Evolutionary conservation across 1,140 invertebrate genomes (phyloP), one percentile per base, ranked within the genome.

Genomic region (Heliconius himera): DNA sequence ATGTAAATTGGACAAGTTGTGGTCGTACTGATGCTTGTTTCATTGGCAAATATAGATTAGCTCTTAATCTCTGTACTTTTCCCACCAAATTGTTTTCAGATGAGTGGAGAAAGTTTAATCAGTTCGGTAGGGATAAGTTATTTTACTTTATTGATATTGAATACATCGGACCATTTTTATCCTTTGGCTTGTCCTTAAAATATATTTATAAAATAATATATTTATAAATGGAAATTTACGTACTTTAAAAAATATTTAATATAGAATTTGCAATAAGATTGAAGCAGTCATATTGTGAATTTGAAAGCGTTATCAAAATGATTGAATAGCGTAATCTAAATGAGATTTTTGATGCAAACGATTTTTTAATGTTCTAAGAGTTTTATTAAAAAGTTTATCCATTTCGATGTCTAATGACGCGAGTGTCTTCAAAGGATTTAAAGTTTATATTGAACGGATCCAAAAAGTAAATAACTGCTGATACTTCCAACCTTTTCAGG

Each of bases 1-100:
- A 94, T 93, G 89, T 93, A 93, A 91, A 93, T 94, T 93, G 88
- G 90, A 92, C 90, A 91, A 92, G 89, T 94, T 90, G 86, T 80
- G 87, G 89, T 74, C 73, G 75, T 76, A 81, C 88, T 88, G 87
- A 91, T 91, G 90, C 85, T 89, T 90, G 87, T 89, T 92, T 91
- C 89, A 93, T 91, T 90, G 84, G 85, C 84, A 85, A 88, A 89
- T 88, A 91, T 87, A 89, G 87, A 91, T 92, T 91, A 91, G 86
- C 87, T 88, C 87, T 82, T 93, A 89, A 91, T 92, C 87, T 89
- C 81, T 81, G 81, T 87, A 87, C 81, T 89, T 88, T 87, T 87
- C 81, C 84, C 84, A 85, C 83, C 81, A 90, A 90, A 90, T 89
- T 91, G 86, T 91, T 90, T 90, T 85, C 78, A 82, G 84, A 85